phyloP scores from a whole-genome alignment of 2,113 vertebrate species.

The Pristiophorus japonicus region DNA sequence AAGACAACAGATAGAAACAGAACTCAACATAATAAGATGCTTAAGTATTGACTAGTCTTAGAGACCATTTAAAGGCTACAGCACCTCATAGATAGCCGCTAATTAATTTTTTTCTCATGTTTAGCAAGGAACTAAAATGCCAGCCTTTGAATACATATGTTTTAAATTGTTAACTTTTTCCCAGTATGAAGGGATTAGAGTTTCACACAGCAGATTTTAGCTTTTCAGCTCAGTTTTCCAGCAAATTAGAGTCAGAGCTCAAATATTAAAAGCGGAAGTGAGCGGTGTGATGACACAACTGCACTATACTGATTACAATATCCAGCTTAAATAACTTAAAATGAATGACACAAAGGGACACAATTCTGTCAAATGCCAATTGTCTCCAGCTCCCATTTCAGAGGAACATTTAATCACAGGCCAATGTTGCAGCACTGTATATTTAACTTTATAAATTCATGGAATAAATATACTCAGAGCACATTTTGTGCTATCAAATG shows the following conservation, averaged over 20 bases:
- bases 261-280: not conserved
- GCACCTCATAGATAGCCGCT: not conserved
- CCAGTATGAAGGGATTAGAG: not conserved
- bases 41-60: not conserved
- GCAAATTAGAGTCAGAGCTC: not conserved
- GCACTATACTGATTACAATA: not conserved
- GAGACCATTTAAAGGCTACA: not conserved
- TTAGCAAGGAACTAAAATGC: not conserved
- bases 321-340: not conserved
- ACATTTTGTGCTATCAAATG: not conserved
- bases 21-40: not conserved
- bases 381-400: not conserved
- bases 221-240: not conserved
- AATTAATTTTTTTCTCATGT: no score
- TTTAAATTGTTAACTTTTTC: not conserved
- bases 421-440: not conserved
- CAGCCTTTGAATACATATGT: not conserved
- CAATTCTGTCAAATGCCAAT: not conserved
- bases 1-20: not conserved
- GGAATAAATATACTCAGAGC: not conserved
- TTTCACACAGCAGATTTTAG: not conserved
- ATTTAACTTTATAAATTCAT: not conserved
- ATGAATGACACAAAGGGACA: not conserved
- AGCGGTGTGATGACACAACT: not conserved
- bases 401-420: not conserved